phyloP scores from a whole-genome alignment of 2,888 invertebrate species.

The Idaea aversata region DNA sequence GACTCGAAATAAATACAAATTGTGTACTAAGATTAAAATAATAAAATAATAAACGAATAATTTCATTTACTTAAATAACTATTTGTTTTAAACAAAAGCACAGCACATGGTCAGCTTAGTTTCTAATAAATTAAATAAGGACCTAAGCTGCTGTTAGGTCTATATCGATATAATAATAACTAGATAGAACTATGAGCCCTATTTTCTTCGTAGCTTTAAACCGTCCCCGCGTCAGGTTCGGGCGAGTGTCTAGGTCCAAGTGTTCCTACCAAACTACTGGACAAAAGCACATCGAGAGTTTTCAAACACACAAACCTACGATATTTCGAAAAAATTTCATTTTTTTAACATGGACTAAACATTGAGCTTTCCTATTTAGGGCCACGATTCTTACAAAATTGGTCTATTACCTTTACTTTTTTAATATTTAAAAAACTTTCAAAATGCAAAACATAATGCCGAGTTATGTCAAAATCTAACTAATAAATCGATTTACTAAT shows the following conservation, averaged over 20 bases:
- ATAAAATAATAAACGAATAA: slow-evolving; percentile 69
- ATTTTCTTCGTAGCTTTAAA: slow-evolving; percentile 47
- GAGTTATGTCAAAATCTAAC: slow-evolving; percentile 59
- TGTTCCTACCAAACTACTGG: slow-evolving; percentile 68
- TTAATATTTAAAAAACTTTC: slow-evolving; percentile 46
- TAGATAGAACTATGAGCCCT: slow-evolving; percentile 72
- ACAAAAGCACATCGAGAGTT: slow-evolving; percentile 77
- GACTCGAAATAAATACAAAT: slow-evolving; percentile 73
- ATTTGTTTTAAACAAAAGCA: slow-evolving; percentile 79
- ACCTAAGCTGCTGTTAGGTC: slow-evolving; percentile 66
- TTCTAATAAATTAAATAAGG: slow-evolving; percentile 70
- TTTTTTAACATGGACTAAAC: slow-evolving; percentile 66
- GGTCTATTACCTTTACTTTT: slow-evolving; percentile 46
- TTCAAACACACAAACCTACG: slow-evolving; percentile 74
- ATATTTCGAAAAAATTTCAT: slow-evolving; percentile 65
- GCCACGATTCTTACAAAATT: slow-evolving; percentile 53
- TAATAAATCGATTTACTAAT: slow-evolving; percentile 51
- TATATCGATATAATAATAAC: slow-evolving; percentile 49
- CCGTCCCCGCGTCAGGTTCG: slow-evolving; percentile 29
- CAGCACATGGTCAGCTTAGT: slow-evolving; percentile 80
- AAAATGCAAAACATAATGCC: slow-evolving; percentile 59
- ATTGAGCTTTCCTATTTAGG: slow-evolving; percentile 75
- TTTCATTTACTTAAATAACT: slow-evolving; percentile 72
- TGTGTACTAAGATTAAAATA: slow-evolving; percentile 53
- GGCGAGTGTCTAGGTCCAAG: slow-evolving; percentile 31